Evolutionary conservation across 2,888 invertebrate genomes (phyloP), one percentile per base, ranked within the genome.

Genomic region (Rhodophaea formosa): DNA sequence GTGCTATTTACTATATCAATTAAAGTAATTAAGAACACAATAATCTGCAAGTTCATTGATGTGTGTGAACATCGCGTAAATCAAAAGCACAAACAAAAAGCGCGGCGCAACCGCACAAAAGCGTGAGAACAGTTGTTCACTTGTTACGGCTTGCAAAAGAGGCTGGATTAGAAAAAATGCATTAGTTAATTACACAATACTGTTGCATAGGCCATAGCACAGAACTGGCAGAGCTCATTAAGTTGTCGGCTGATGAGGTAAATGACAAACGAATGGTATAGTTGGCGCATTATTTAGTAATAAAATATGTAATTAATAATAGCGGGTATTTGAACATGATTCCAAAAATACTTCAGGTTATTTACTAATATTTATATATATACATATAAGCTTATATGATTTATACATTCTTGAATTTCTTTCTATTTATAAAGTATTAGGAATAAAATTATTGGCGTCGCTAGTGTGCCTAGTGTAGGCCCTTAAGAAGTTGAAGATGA

Each of bases 141-240:
- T 47, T 49, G 46, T 46, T 46, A 14, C 5, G 14, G 32, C 51
- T 51, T 51, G 51, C 51, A 51, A 51, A 51, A 51, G 10, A 51
- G 51, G 51, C 35, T 51, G 35, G 10, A 15, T 35, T 51, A 17
- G 35, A 51, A 45, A 45, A 51, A 51, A 35, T 51, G 51, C 32
- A 51, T 35, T 51, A 12, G 10, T 17, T 51, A 51, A 51, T 51
- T 51, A 51, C 35, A 51, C 51, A 35, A 51, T 51, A 35, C 51
- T 51, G 51, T 51, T 51, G 35, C 35, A 39, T 32, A n/a, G n/a
- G n/a, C n/a, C n/a, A n/a, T n/a, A 7, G 35, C 16, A 12, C 35
- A 49, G 17, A 17, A 23, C 16, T 35, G 35, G 17, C 3, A 39
- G 17, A 6, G 12, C 17, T 35, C 17, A 51, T 51, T 51, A 51